A percentile compares a stretch with the other conserved stretches of the same genome.
These are phyloP conservation scores for Drosophila ustulata DNA, from an alignment of 2,888 invertebrate genomes.

Conservation along the genomic window DNA sequence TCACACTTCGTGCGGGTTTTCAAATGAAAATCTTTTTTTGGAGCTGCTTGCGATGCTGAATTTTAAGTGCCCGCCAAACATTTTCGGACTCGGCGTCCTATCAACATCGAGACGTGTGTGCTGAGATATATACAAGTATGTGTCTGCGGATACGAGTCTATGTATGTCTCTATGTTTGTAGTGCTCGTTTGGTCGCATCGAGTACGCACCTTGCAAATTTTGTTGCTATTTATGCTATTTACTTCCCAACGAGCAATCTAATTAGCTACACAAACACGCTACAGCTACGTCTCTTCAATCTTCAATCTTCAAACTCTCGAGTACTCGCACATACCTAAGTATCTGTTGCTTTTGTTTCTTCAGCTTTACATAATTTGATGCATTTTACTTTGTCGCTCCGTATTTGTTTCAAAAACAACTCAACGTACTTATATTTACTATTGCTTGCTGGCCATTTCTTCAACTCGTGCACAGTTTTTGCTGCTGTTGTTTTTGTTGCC, in stretches of 20 bases:
- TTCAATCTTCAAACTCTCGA: slow-evolving; percentile 27
- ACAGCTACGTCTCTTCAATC: slow-evolving; percentile 36
- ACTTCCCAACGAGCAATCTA: slow-evolving; percentile 40
- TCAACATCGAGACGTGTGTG: neutral
- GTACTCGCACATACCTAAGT: neutral
- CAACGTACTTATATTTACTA: slow-evolving; percentile 34
- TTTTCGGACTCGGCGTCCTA: slow-evolving; percentile 27
- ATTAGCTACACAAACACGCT: slow-evolving; percentile 66
- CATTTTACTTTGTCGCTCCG: slow-evolving; percentile 50
- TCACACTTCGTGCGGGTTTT: slow-evolving; percentile 34
- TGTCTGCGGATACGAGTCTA: neutral
- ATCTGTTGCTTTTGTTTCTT: slow-evolving; percentile 8
- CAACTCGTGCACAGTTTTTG: slow-evolving; percentile 22
- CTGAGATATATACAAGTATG: neutral
- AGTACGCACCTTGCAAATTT: slow-evolving; percentile 37
- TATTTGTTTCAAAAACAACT: slow-evolving; percentile 45
- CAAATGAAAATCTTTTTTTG: slow-evolving; percentile 52
- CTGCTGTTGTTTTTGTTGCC: neutral
- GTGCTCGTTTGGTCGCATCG: slow-evolving; percentile 28
- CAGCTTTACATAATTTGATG: slow-evolving; percentile 72
- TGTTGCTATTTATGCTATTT: slow-evolving; percentile 11
- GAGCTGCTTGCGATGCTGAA: slow-evolving; percentile 56
- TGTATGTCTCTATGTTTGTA: neutral
- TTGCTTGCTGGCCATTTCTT: slow-evolving; percentile 25
- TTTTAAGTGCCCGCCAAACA: slow-evolving; percentile 67